phyloP scores from a whole-genome alignment of 2,888 invertebrate genomes.

The Drosophila maculinotata region DNA sequence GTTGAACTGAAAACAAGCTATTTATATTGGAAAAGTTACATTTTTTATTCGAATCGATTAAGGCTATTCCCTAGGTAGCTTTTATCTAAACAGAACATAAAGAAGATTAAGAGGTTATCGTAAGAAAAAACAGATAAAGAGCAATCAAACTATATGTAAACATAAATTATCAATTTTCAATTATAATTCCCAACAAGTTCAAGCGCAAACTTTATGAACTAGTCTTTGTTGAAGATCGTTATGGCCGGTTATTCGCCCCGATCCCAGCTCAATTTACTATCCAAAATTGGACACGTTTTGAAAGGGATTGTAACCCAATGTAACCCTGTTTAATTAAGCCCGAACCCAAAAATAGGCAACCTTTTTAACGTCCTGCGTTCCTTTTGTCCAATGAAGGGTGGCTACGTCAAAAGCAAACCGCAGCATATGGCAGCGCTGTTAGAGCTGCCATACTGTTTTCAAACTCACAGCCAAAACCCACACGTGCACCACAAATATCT shows the following conservation, averaged over 20 bases:
- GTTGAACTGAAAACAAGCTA: constrained; percentile 25
- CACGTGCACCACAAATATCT: constrained; percentile 28
- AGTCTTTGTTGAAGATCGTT: not conserved
- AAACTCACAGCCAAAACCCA: constrained; percentile 26
- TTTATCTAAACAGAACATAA: not conserved
- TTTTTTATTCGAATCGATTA: constrained; percentile 32
- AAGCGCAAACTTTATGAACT: not conserved
- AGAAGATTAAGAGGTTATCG: too few relatives aligned
- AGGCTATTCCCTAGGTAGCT: not conserved
- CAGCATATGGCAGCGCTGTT: constrained; percentile 39
- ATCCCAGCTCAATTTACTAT: constrained; percentile 3
- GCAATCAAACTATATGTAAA: not conserved
- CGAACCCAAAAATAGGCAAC: not conserved
- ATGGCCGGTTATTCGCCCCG: not conserved
- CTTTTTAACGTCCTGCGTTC: constrained; percentile 6
- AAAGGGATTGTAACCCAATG: not conserved
- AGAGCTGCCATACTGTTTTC: constrained; percentile 62
- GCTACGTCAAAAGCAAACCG: constrained; percentile 12
- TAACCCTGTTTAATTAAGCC: constrained; percentile 6
- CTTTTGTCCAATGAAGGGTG: constrained; percentile 11
- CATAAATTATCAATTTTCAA: not conserved
- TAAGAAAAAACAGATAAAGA: not conserved
- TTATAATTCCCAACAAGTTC: constrained; percentile 7
- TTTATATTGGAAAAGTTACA: constrained; percentile 27
- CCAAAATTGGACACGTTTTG: not conserved